phyloP scores from a whole-genome alignment of 2,797 vertebrate species.

The Silurus lanzhouensis region DNA sequence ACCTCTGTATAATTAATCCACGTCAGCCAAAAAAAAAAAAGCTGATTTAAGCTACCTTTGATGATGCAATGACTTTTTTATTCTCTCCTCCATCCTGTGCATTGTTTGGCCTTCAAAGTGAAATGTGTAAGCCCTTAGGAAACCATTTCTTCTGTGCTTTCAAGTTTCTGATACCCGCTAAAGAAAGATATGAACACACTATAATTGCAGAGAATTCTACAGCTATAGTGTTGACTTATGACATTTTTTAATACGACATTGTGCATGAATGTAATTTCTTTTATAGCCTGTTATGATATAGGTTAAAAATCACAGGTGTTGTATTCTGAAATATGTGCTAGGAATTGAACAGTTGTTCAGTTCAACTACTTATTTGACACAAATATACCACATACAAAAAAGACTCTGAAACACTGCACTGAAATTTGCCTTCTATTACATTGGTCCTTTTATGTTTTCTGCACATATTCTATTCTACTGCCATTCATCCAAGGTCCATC shows the following conservation, averaged over 20 bases:
- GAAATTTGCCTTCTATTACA: background rate
- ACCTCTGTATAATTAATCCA: slow-evolving; percentile 75
- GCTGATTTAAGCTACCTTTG: slow-evolving; percentile 71
- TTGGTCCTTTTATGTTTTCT: slow-evolving; percentile 28
- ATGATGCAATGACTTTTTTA: slow-evolving; percentile 64
- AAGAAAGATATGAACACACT: slow-evolving; percentile 50
- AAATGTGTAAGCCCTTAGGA: slow-evolving; percentile 68
- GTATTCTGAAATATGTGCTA: background rate
- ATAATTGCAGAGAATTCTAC: slow-evolving; percentile 10
- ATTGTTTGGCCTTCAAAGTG: slow-evolving; percentile 63
- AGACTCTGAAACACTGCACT: background rate
- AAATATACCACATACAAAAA: background rate
- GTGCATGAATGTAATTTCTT: slow-evolving; percentile 18
- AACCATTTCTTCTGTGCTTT: slow-evolving; percentile 68
- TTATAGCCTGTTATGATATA: slow-evolving; percentile 6
- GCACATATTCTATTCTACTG: background rate
- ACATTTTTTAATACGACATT: slow-evolving; percentile 7
- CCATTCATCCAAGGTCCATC: background rate
- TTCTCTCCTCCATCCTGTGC: slow-evolving; percentile 40
- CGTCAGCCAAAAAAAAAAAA: slow-evolving; percentile 67
- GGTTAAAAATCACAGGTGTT: background rate
- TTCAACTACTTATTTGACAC: background rate
- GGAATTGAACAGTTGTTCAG: background rate
- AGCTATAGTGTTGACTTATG: slow-evolving; percentile 14
- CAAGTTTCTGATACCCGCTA: slow-evolving; percentile 69